Base-by-base conservation (phyloP, 2,888 invertebrate species). In the Brachypalpus laphriformis region DNA sequence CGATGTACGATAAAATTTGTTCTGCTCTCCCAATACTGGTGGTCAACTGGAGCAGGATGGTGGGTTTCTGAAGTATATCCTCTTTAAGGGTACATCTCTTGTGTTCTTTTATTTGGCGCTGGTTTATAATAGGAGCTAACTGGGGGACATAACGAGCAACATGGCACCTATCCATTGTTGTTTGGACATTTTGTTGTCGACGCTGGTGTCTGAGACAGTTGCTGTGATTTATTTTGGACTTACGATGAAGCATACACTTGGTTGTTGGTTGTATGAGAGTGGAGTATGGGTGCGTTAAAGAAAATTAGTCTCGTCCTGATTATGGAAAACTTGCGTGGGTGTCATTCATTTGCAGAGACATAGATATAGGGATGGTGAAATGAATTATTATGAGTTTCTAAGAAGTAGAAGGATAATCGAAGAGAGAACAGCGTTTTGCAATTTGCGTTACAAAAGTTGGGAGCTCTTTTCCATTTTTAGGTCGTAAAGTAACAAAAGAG, bases 141-240 rank as follows among this genome's bases (percentile, higher is more conserved):
- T 25, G 18, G 6, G 42, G 2, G 18, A 45, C 45, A 47, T 47
- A 63, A 63, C 45, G 63, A 47, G 3, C 9, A 31, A 22, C 25
- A 47, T 45, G 45, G 28, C 47, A 45, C 47, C 31, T 47, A 45
- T 47, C 31, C 31, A 47, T 34, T 51, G 18, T 49, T 65, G 22
- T 66, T 51, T 66, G 37, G 31, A 65, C 49, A 31, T 14, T 14
- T 22, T 37, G 8, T 16, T 25, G 4, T 16, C 11, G 16, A 66
- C n/a, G 20, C 1, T 37, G 34, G 1, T 37, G 37, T 37, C 49
- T 37, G 25, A 51, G 25, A 66, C 49, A 51, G 49, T 65, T 22
- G 49, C 49, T 47, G 34, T 61, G 20, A 47, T 20, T 14, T 47
- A 65, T 65, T 47, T 20, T 34, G n/a, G 31, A 20, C 18, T 14